phyloP scores from a whole-genome alignment of 35 echinoderm and acorn worm species.

The Lytechinus pictus region DNA sequence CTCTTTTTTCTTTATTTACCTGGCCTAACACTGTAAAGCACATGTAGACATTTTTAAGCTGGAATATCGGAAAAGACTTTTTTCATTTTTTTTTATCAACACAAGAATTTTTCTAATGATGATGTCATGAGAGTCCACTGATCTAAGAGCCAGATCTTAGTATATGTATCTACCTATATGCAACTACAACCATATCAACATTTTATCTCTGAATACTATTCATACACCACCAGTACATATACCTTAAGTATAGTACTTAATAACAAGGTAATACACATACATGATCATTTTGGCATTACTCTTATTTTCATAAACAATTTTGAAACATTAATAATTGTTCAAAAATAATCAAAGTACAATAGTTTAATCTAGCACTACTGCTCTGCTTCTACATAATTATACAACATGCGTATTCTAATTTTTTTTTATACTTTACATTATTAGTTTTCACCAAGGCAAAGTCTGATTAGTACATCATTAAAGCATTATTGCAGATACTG shows the following conservation, averaged over 20 bases:
- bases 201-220: neutral
- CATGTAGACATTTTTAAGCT: neutral
- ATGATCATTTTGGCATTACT: constrained; percentile 18
- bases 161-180: neutral
- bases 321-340: neutral
- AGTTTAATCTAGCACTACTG: neutral
- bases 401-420: neutral
- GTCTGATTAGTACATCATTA: neutral
- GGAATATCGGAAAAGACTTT: neutral
- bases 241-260: too few species aligned
- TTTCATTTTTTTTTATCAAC: neutral
- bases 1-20: neutral
- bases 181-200: neutral
- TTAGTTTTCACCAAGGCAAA: neutral
- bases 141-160: neutral
- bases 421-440: neutral
- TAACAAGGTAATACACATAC: neutral
- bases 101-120: neutral
- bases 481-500: constrained; percentile 1
- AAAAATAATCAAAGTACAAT: neutral
- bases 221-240: neutral
- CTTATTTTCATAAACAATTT: neutral
- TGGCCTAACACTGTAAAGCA: neutral
- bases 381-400: neutral
- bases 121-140: neutral